Percentiles rank a stretch among this genome's conserved stretches.
Conservation (phyloP, 2,888 invertebrate genomes). For the Agrotis segetum region DNA sequence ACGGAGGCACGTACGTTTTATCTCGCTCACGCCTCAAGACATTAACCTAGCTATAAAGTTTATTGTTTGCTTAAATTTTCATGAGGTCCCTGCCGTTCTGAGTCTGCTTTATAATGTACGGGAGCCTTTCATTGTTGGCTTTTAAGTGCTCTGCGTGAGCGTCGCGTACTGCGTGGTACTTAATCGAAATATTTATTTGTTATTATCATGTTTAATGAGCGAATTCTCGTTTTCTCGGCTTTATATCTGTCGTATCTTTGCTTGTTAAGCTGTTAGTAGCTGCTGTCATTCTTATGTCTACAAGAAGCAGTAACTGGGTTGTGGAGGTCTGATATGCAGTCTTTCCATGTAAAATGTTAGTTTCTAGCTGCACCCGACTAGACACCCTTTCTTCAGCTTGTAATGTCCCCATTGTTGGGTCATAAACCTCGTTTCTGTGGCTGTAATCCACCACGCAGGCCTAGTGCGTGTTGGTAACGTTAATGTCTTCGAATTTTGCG, state of each 20-base stretch:
- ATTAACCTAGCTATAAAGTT: slow-evolving; percentile 60
- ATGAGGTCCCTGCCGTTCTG: slow-evolving; percentile 48
- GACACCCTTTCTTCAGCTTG: no score
- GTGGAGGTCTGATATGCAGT: no score
- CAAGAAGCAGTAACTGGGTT: no score
- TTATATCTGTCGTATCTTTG: neutral
- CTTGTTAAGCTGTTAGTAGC: neutral
- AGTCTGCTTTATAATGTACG: slow-evolving; percentile 53
- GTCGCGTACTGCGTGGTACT: slow-evolving; percentile 34
- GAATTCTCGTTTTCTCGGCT: neutral
- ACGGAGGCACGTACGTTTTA: slow-evolving; percentile 50
- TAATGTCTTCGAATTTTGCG: no score
- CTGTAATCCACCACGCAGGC: no score
- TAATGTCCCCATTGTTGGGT: no score
- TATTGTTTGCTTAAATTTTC: slow-evolving; percentile 65
- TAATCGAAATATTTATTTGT: slow-evolving; percentile 35
- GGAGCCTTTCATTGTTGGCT: slow-evolving; percentile 35
- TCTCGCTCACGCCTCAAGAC: slow-evolving; percentile 56
- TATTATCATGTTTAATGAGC: slow-evolving; percentile 19
- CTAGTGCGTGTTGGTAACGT: no score
- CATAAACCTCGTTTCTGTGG: no score
- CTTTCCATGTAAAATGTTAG: neutral
- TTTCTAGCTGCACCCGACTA: neutral
- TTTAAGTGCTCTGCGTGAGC: slow-evolving; percentile 41
- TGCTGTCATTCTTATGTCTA: neutral